Evolutionary conservation across 2,797 vertebrate genomes (phyloP), one percentile per base, ranked within the genome.

Genomic region (Picus viridis): DNA sequence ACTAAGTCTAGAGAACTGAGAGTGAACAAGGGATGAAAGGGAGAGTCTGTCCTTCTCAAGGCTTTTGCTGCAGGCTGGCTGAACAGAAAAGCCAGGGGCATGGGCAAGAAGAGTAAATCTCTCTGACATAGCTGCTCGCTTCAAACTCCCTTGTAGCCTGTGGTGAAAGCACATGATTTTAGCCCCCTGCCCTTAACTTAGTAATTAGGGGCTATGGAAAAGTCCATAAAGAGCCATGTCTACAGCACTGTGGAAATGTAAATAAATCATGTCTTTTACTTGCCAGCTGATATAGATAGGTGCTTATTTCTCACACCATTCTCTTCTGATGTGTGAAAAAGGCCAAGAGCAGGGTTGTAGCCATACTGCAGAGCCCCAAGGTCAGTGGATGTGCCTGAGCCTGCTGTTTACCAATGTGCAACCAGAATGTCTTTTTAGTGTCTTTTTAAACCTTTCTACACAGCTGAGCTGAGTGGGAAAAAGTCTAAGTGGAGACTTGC

Each of bases 331-430:
- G 47, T 34, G 15, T 83, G 63, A 90, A 47, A 62, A 83, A 41
- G 39, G 67, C 65, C 47, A 26, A 43, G 20, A 69, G 47, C 47
- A 19, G 5, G 36, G 83, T 39, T 0, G 1, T 5, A 56, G 56
- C 17, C 36, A 5, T 20, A 14, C 20, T 65, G 23, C 3, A 6
- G 32, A 87, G 39, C 70, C 73, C 56, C 1, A 2, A 47, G 39
- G 56, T 32, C 51, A 59, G 18, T 20, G 62, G 17, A 23, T n/a
- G 43, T 75, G 56, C 30, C 23, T 0, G 0, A 73, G 32, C 2
- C 2, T 78, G 27, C 43, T 56, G 3, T 87, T 87, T 80, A 5
- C 68, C 62, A 47, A 20, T 17, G 6, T 61, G 27, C 41, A 68
- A 59, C 51, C 73, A 62, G 39, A 63, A 14, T 24, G 15, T 53